Evolutionary conservation across 2,888 invertebrate genomes (phyloP), one percentile per base, ranked within the genome.

Genomic region (Sphinx pinastri): DNA sequence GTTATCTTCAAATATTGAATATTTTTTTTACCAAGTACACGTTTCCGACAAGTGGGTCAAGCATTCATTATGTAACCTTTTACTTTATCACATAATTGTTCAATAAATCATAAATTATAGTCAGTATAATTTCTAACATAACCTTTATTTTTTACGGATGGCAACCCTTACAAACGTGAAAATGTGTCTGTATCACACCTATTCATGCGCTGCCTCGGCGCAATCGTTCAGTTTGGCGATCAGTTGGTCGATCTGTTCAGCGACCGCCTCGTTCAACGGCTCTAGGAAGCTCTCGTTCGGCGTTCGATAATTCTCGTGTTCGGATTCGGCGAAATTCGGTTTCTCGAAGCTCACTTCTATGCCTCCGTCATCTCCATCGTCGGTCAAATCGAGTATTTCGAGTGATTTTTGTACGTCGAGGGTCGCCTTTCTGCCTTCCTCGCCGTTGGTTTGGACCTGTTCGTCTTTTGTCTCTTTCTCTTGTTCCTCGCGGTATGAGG

Each of bases 191-290:
- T 10, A 11, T 25, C 68, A 47, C 49, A 85, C 86, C 88, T 89
- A 90, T 72, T 82, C 79, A 13, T 79, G 79, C 49, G 71, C 75
- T 2, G 71, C 79, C 14, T 87, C 86, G 12, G 79, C 86, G 66
- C 91, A 90, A 54, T 90, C 89, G 60, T 87, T 86, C 69, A 93
- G 72, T 72, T 92, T 93, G 0, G 90, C 84, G 52, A 93, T 93
- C 76, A 93, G 76, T 72, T 91, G 86, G 73, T 93, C 92, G 0
- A 94, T 94, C 59, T 94, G 93, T 57, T 93, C 88, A 0, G 85
- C 80, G 0, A 94, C 89, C 0, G 89, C 87, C 68, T 90, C 89
- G 67, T 87, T 91, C 75, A 93, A 71, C 0, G 91, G 90, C 55
- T 93, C 92, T 60, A 91, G 67, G 71, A 88, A 90, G 16, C 81